A percentile compares a stretch with the other conserved stretches of the same genome.
Conservation (phyloP, 2,113 vertebrate species). For the Ardeotis arabs region DNA sequence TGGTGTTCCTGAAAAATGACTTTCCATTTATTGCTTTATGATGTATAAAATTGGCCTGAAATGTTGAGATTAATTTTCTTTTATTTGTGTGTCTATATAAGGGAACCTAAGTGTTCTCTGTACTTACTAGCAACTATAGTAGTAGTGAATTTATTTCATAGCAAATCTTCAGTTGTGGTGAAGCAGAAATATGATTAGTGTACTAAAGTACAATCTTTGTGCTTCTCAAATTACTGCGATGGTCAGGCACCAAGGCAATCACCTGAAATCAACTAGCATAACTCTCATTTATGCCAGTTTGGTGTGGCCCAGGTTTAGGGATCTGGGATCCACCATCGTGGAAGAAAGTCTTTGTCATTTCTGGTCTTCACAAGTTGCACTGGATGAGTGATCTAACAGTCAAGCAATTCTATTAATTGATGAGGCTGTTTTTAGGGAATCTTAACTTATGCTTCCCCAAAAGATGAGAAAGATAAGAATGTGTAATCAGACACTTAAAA, state of each 20-base stretch:
- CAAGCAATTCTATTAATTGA: not conserved
- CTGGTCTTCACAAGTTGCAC: not conserved
- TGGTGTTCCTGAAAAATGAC: not conserved
- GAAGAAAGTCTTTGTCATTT: not conserved
- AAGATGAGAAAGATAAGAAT: not conserved
- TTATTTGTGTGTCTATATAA: not conserved
- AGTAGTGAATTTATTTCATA: not conserved
- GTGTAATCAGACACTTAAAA: not conserved
- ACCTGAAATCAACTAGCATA: not conserved
- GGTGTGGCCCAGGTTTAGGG: not conserved
- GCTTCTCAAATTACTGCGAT: not conserved
- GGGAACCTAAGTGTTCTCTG: not conserved
- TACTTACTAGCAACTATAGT: not conserved
- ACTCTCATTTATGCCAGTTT: not conserved
- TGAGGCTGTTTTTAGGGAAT: not conserved
- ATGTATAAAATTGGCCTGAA: conserved; percentile 17
- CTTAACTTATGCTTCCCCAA: not conserved
- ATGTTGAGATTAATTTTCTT: not conserved
- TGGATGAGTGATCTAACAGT: not conserved
- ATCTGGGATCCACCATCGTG: not conserved
- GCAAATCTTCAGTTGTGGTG: not conserved
- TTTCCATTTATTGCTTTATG: not conserved
- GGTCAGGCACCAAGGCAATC: not conserved
- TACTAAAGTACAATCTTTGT: not conserved
- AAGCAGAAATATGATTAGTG: not conserved